Base-by-base conservation (phyloP, 2,888 invertebrate genomes). In the Lasioglossum morio region DNA sequence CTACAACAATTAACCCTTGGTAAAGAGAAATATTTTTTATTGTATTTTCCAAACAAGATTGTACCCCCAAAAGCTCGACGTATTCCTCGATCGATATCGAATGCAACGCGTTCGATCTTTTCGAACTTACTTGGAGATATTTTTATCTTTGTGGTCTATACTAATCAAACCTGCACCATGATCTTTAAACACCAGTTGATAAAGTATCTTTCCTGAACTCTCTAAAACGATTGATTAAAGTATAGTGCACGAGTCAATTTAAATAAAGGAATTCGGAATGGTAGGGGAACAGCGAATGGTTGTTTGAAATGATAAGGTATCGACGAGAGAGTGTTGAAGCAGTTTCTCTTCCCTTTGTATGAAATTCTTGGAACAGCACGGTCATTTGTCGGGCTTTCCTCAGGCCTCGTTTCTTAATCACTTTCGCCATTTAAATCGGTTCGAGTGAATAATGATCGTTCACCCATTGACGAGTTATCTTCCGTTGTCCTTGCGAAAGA, bases 401-500 rank as follows among this genome's bases (percentile, higher is more conserved):
- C 69, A n/a, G 69, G 40, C 37, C 69, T 40, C 37, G 69, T 69
- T 40, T 69, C 69, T 69, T 69, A 69, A 37, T 69, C 69, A 69
- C 37, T 69, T 69, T 40, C 14, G 23, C 37, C n/a, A 40, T n/a
- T 37, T 69, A 69, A 69, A 69, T 37, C 23, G 14, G 69, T 40
- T 69, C 69, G 40, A 37, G 69, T 69, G 69, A 69, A 37, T 69
- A 34, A 69, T 69, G 69, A 69, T 40, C 40, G 69, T n/a, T 69
- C 37, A 40, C 40, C 69, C 23, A 69, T 37, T 37, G 69, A 37
- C 40, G 37, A n/a, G 69, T 19, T 69, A 69, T 75, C 37, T 60
- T 60, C 40, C 60, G 60, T 60, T 30, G 72, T 72, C 72, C 72
- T 72, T 72, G 72, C 60, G 27, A 57, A 60, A 63, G 48, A 23